These are phyloP conservation scores for Oxyura jamaicensis DNA, from an alignment of 2,113 vertebrate species.

Conservation along the genomic window DNA sequence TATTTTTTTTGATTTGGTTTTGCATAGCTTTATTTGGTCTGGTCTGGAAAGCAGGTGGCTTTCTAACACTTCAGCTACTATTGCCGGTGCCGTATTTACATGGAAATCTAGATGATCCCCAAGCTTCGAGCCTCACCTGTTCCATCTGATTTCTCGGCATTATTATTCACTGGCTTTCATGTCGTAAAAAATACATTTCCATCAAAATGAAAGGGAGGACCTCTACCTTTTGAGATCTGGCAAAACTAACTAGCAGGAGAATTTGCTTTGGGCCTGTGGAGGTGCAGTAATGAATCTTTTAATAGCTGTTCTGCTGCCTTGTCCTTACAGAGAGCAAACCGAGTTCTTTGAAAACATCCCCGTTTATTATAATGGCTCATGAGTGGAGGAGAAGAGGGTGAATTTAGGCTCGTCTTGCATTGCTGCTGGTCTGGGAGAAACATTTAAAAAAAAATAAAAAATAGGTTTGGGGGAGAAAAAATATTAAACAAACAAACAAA, in stretches of 20 bases:
- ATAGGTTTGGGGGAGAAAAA: not conserved
- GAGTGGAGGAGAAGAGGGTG: not conserved
- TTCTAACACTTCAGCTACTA: not conserved
- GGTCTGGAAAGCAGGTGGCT: not conserved
- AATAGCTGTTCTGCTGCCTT: not conserved
- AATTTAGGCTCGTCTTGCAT: not conserved
- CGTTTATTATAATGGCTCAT: not conserved
- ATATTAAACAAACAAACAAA: not conserved
- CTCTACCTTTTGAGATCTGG: not conserved
- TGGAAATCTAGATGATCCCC: not conserved
- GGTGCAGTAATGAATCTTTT: not conserved
- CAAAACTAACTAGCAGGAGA: not conserved
- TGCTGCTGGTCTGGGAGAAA: not conserved
- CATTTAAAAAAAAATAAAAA: not conserved
- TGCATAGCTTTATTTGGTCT: not conserved
- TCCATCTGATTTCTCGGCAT: not conserved
- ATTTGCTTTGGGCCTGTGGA: not conserved
- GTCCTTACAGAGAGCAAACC: not conserved
- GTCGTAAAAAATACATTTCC: not conserved
- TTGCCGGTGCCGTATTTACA: not conserved
- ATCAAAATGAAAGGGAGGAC: not conserved
- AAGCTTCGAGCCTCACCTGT: not conserved
- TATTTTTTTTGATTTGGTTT: not conserved
- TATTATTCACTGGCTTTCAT: not conserved
- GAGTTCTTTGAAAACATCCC: not conserved